Base-by-base conservation (phyloP, 2,113 vertebrate genomes). In the Hylia prasina region DNA sequence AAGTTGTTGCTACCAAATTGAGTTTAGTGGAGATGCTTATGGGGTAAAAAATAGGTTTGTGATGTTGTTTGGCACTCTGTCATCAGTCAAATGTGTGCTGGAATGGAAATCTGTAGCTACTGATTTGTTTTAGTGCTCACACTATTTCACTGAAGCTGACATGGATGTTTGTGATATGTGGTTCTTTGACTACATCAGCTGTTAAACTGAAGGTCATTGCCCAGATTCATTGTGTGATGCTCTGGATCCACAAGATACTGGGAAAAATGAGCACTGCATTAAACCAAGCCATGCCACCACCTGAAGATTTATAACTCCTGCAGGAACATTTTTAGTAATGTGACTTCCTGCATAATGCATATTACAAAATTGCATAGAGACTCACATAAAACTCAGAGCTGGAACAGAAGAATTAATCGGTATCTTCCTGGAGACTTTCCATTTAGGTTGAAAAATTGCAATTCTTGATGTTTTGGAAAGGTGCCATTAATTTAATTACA, bases 221-320 rank as follows among this genome's bases (percentile, higher is more conserved):
- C 13, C 50, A 87, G 76, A 91, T 94, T 88, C 71, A 81, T 39
- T 48, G 64, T 65, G 28, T 78, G 64, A 88, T 53, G 25, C 48
- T 93, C 78, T 69, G 66, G 39, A 64, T 86, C 54, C 5, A 3
- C 68, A 78, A 68, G 48, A 78, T 66, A 57, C 47, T 75, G 50
- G 42, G 45, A 63, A 37, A 90, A 89, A 82, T 37, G 21, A 63
- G 13, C 33, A 35, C 65, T 91, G 60, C 19, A 27, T 87, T 83
- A 71, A 82, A 31, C 3, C 23, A 37, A 68, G 61, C 82, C 24
- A 7, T 72, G 71, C 27, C 51, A 45, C 72, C 72, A 53, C 40
- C 66, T 81, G 45, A 78, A 90, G 92, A 95, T 95, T 97, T 90
- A 94, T 94, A 90, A 68, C 40, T 87, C 31, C 65, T 87, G 86